Conservation (phyloP, 1,140 invertebrate species). For the Leptinotarsa lineolata region DNA sequence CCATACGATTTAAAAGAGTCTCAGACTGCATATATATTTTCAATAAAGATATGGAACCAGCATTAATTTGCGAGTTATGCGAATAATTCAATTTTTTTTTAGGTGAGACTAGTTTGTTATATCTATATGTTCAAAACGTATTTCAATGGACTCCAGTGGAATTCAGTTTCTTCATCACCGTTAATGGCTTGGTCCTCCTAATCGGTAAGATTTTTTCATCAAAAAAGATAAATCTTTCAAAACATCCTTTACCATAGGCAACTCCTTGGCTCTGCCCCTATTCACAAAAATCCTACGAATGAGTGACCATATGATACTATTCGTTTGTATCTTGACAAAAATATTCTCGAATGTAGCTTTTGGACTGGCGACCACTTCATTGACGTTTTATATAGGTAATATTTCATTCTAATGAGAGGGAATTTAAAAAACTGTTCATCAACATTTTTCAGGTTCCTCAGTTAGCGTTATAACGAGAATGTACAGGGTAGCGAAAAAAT, state of each 20-base stretch:
- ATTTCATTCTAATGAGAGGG: neutral
- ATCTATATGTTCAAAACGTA: slow-evolving; percentile 43
- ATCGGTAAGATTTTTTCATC: slow-evolving; percentile 39
- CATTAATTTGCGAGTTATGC: neutral
- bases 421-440: neutral
- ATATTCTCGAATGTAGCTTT: slow-evolving; percentile 48
- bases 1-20: too few species aligned
- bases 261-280: slow-evolving; percentile 38
- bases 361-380: slow-evolving; percentile 38
- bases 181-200: slow-evolving; percentile 45
- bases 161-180: slow-evolving; percentile 45
- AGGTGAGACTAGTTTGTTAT: slow-evolving; percentile 46
- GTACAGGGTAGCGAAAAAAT: slow-evolving; percentile 60
- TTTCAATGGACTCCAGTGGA: slow-evolving; percentile 50
- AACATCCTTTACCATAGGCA: slow-evolving; percentile 23
- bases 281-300: slow-evolving; percentile 49
- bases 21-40: too few species aligned
- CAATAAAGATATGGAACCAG: too few species aligned
- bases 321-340: slow-evolving; percentile 49
- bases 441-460: slow-evolving; percentile 42
- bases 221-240: slow-evolving; percentile 18
- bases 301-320: slow-evolving; percentile 46
- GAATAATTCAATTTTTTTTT: slow-evolving; percentile 10
- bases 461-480: slow-evolving; percentile 62
- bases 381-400: slow-evolving; percentile 50